These are phyloP conservation scores for Drosophila sp. DNA, from an alignment of 1,140 invertebrate genomes.

Conservation along the genomic window DNA sequence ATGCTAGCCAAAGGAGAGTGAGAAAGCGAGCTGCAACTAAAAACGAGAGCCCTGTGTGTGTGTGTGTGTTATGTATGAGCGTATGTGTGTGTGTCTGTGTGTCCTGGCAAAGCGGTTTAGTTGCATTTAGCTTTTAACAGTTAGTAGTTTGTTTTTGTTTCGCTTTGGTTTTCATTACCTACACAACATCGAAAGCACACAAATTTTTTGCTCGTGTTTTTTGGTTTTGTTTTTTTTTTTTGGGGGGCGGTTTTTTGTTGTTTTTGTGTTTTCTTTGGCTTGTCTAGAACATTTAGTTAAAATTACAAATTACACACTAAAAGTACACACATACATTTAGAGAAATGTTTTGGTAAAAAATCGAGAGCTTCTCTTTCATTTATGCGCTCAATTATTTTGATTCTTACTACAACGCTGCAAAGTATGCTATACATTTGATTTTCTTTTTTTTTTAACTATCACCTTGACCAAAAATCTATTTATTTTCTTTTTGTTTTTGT, in stretches of 20 bases:
- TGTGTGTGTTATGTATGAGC: constrained; percentile 18
- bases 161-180: constrained; percentile 53
- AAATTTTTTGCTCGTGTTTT: constrained; percentile 47
- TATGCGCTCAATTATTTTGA: constrained; percentile 8
- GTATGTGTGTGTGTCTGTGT: constrained; percentile 28
- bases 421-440: constrained; percentile 38
- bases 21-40: constrained; percentile 34
- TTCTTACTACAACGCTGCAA: constrained; percentile 24
- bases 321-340: constrained; percentile 49
- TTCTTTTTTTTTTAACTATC: constrained; percentile 12
- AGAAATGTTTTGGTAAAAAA: constrained; percentile 26
- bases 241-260: constrained; percentile 13
- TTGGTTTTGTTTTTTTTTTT: constrained; percentile 19
- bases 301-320: constrained; percentile 74
- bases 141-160: constrained; percentile 57
- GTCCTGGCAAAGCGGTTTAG: constrained; percentile 72
- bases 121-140: constrained; percentile 74
- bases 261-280: constrained; percentile 28
- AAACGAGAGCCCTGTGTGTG: constrained; percentile 27
- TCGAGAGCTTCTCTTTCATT: constrained; percentile 12
- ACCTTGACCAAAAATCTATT: constrained; percentile 2
- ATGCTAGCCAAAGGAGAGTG: constrained; percentile 23
- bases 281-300: constrained; percentile 63
- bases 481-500: background rate
- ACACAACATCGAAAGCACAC: constrained; percentile 78